Conservation (phyloP, 1,140 invertebrate species). For the Anoplophora glabripennis region DNA sequence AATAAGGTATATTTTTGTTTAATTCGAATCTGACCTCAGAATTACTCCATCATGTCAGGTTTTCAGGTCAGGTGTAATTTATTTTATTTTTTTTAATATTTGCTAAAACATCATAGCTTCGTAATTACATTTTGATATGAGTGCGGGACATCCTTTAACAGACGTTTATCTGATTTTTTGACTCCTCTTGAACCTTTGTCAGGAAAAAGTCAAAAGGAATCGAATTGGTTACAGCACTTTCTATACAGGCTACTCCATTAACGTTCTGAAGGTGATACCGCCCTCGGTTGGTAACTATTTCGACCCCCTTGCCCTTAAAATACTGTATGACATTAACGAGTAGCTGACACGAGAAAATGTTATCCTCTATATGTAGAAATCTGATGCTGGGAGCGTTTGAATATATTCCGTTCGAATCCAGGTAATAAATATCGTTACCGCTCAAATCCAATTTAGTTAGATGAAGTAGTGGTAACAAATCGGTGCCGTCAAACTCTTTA, state of each 20-base stretch:
- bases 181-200: slow-evolving; percentile 4
- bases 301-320: slow-evolving; percentile 33
- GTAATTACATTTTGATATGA: too few species aligned
- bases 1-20: too few species aligned
- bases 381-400: slow-evolving; percentile 31
- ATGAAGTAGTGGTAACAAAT: slow-evolving; percentile 32
- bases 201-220: slow-evolving; percentile 10
- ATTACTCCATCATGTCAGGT: too few species aligned
- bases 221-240: slow-evolving; percentile 18
- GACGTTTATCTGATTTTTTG: neutral
- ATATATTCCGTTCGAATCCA: slow-evolving; percentile 33
- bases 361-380: slow-evolving; percentile 35
- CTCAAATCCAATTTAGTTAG: slow-evolving; percentile 36
- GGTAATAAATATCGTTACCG: slow-evolving; percentile 37
- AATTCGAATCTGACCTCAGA: too few species aligned
- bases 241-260: slow-evolving; percentile 41
- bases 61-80: too few species aligned
- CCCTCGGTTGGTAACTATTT: slow-evolving; percentile 23
- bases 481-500: slow-evolving; percentile 24
- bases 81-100: too few species aligned
- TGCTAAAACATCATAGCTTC: too few species aligned
- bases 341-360: slow-evolving; percentile 35
- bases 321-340: slow-evolving; percentile 35
- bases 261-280: slow-evolving; percentile 41
- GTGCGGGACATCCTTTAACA: too few species aligned